Percentiles rank a stretch among this genome's conserved stretches.
Evolutionary conservation across 2,113 vertebrate genomes (phyloP).

Genomic region (Otus sunia): DNA sequence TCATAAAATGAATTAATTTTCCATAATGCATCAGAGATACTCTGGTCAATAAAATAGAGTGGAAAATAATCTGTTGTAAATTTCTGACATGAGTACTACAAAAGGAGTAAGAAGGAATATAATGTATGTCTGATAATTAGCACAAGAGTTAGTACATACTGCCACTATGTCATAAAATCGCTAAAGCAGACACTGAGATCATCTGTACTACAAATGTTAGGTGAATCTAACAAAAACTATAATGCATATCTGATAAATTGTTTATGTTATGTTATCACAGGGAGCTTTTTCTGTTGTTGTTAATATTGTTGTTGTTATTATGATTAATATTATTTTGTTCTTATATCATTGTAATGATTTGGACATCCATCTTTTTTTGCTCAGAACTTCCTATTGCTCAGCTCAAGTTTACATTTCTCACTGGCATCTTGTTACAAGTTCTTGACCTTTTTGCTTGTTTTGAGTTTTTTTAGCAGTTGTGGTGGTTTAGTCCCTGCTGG

Average conservation of each 20-base stretch:
- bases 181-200: background rate
- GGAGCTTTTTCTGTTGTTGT: background rate
- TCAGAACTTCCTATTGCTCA: background rate
- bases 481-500: no score
- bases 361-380: background rate
- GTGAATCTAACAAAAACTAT: background rate
- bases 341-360: background rate
- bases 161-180: background rate
- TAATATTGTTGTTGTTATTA: background rate
- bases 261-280: background rate
- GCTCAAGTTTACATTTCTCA: background rate
- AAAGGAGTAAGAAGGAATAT: background rate
- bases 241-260: background rate
- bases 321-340: background rate
- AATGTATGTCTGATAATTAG: background rate
- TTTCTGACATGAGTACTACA: background rate
- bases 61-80: background rate
- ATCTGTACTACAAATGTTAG: background rate
- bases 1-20: slow-evolving; percentile 38
- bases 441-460: background rate
- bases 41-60: background rate
- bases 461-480: background rate
- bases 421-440: background rate
- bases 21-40: background rate
- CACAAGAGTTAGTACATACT: background rate